Evolutionary conservation across 2,113 vertebrate species (phyloP).

Genomic region (Podilymbus podiceps): DNA sequence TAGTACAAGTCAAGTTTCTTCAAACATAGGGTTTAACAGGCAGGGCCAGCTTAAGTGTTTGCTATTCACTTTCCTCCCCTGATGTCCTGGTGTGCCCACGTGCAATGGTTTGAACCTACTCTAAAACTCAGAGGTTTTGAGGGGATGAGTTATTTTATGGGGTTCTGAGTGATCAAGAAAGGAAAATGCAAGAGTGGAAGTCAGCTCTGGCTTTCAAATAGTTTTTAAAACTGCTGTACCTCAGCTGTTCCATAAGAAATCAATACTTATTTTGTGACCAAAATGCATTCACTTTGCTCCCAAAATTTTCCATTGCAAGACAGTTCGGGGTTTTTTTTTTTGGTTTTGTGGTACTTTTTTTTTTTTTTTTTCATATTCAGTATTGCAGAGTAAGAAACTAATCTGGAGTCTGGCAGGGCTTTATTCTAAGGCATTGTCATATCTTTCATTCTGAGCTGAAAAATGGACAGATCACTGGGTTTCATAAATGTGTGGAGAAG

Average conservation of each 20-base stretch:
- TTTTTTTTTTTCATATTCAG: background rate
- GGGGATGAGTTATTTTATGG: background rate
- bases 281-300: background rate
- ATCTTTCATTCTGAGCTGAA: slow-evolving; percentile 15
- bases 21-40: background rate
- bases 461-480: slow-evolving; percentile 24
- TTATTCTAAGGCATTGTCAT: slow-evolving; percentile 18
- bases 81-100: background rate
- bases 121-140: background rate
- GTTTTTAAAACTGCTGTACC: background rate
- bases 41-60: background rate
- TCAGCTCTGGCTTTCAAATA: background rate
- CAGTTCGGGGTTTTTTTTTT: background rate
- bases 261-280: background rate
- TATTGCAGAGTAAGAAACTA: background rate
- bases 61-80: background rate
- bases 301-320: background rate
- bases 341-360: too few relatives aligned
- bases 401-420: background rate
- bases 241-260: background rate
- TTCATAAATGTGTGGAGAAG: slow-evolving; percentile 32
- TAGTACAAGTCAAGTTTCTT: background rate
- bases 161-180: background rate
- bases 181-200: background rate
- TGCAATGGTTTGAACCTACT: background rate